A percentile compares a stretch with the other conserved stretches of the same genome.
Conservation (phyloP, 2,797 vertebrate genomes). For the Scolopax bukidnonensis region DNA sequence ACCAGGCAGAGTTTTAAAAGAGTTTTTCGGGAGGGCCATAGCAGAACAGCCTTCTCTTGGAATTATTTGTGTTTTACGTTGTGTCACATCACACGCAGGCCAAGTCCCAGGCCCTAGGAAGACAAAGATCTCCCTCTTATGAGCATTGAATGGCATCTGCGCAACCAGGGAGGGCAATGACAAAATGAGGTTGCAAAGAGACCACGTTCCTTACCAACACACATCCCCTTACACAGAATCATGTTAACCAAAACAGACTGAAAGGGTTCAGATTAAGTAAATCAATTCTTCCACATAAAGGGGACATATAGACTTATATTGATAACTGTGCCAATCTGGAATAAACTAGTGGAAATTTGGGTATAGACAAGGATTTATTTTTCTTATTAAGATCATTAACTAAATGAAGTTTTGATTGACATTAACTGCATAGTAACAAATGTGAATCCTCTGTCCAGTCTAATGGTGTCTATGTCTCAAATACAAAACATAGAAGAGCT, state of each 20-base stretch:
- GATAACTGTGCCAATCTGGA: slow-evolving; percentile 31
- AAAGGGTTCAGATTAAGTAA: slow-evolving; percentile 26
- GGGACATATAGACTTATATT: slow-evolving; percentile 24
- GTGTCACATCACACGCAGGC: not conserved
- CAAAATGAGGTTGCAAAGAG: not conserved
- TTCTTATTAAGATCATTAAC: not conserved
- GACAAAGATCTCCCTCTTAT: not conserved
- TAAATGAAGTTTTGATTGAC: not conserved
- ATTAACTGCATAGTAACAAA: not conserved
- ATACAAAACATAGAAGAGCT: not conserved
- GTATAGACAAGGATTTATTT: not conserved
- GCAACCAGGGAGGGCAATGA: not conserved
- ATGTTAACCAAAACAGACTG: slow-evolving; percentile 7
- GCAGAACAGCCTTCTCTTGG: not conserved
- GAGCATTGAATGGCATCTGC: not conserved
- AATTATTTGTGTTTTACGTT: not conserved
- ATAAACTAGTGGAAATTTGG: slow-evolving; percentile 11
- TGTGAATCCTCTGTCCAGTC: not conserved
- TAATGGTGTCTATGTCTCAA: not conserved
- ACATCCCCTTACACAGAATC: not conserved
- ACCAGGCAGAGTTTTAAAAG: not conserved
- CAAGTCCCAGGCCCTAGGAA: not conserved
- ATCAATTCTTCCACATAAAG: not conserved
- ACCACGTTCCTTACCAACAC: not conserved
- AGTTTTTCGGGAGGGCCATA: not conserved